These are phyloP conservation scores for Clunio marinus DNA, from an alignment of 2,888 invertebrate species.

Conservation along the genomic window DNA sequence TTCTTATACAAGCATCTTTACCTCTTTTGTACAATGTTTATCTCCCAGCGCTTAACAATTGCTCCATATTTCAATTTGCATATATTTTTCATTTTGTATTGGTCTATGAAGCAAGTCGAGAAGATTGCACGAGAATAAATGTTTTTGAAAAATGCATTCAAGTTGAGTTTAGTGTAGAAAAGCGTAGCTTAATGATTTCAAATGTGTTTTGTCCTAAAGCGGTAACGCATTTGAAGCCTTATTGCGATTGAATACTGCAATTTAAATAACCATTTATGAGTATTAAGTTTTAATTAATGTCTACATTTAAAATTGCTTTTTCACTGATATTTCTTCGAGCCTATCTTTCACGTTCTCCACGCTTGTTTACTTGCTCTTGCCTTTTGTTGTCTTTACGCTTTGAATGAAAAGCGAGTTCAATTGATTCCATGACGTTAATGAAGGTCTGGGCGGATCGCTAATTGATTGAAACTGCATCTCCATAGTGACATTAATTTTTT, in stretches of 20 bases:
- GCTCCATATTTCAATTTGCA: slow-evolving; percentile 39
- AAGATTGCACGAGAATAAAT: background rate
- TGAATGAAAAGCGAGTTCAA: background rate
- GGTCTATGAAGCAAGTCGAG: background rate
- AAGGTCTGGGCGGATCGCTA: slow-evolving; percentile 14
- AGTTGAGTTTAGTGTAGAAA: background rate
- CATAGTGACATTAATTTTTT: background rate
- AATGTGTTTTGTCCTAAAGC: slow-evolving; percentile 39
- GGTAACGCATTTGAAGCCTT: slow-evolving; percentile 34
- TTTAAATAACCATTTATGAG: slow-evolving; percentile 28
- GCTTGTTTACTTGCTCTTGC: background rate
- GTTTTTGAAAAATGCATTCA: slow-evolving; percentile 3
- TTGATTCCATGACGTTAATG: slow-evolving; percentile 23
- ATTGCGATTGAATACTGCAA: slow-evolving; percentile 37
- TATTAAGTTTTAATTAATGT: slow-evolving; percentile 38
- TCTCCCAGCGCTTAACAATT: slow-evolving; percentile 37
- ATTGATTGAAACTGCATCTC: slow-evolving; percentile 17
- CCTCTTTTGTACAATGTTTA: slow-evolving; percentile 29
- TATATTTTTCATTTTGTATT: slow-evolving; percentile 21
- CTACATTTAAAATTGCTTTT: slow-evolving; percentile 22
- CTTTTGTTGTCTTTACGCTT: background rate
- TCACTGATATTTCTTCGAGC: slow-evolving; percentile 1
- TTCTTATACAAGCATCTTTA: background rate
- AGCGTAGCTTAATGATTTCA: slow-evolving; percentile 38
- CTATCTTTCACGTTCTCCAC: slow-evolving; percentile 11